Evolutionary conservation across 2,113 vertebrate species (phyloP).

Genomic region (Gadus macrocephalus): DNA sequence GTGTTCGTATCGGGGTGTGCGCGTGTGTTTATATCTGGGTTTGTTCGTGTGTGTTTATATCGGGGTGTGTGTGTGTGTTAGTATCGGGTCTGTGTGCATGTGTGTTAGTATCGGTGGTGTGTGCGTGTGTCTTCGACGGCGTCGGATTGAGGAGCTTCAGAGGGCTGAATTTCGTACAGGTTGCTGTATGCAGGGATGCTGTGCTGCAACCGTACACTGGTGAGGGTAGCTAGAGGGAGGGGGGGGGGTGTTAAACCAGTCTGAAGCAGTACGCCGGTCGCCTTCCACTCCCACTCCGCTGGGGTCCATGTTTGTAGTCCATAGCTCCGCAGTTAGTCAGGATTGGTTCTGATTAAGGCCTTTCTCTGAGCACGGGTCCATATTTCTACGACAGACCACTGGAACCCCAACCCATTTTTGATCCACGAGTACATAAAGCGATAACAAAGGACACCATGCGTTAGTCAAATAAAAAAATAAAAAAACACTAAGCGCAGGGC

Average conservation of each 20-base stretch:
- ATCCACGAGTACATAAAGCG: slow-evolving; percentile 29
- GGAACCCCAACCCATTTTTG: slow-evolving; percentile 40
- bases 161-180: slow-evolving; percentile 19
- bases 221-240: slow-evolving; percentile 4
- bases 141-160: slow-evolving; percentile 13
- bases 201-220: slow-evolving; percentile 28
- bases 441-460: slow-evolving; percentile 57
- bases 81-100: not conserved
- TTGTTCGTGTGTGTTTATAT: slow-evolving; percentile 5
- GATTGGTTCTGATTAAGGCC: slow-evolving; percentile 55
- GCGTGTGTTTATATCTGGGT: slow-evolving; percentile 34
- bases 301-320: slow-evolving; percentile 18
- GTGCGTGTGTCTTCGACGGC: slow-evolving; percentile 29
- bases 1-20: slow-evolving; percentile 10
- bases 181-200: slow-evolving; percentile 33
- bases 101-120: slow-evolving; percentile 12
- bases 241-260: slow-evolving; percentile 9
- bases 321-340: slow-evolving; percentile 7
- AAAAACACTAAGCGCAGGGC: slow-evolving; percentile 53
- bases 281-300: slow-evolving; percentile 8
- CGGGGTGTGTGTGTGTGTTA: slow-evolving; percentile 14
- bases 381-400: slow-evolving; percentile 18
- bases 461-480: slow-evolving; percentile 25
- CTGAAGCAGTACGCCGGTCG: slow-evolving; percentile 27
- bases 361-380: slow-evolving; percentile 33